Conservation (phyloP, 2,113 vertebrate genomes). For the Coptodon rendalli region DNA sequence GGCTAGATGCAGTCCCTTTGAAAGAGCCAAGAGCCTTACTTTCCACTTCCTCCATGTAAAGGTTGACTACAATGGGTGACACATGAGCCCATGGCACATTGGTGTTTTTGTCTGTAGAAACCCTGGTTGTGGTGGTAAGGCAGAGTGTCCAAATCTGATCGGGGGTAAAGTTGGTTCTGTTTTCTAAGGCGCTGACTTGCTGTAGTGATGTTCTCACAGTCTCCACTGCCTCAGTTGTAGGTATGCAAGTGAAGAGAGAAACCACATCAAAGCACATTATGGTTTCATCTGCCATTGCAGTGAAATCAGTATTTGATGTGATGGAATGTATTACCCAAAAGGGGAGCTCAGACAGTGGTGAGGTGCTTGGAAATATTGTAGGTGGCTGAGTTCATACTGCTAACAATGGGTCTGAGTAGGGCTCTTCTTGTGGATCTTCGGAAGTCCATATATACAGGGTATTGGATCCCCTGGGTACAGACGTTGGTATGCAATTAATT, state of each 20-base stretch:
- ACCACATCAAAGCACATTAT: neutral
- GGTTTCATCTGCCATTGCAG: neutral
- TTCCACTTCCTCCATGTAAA: neutral
- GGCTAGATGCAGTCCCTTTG: neutral
- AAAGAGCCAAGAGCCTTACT: neutral
- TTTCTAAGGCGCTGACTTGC: neutral
- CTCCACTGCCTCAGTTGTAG: neutral
- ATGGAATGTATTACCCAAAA: neutral
- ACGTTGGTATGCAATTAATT: neutral
- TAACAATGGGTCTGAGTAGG: neutral
- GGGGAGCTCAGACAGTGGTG: neutral
- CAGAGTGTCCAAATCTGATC: neutral
- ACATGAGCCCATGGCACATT: neutral
- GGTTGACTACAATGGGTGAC: neutral
- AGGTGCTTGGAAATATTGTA: neutral
- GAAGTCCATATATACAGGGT: neutral
- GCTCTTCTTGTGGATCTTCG: accelerated
- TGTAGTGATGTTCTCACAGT: neutral
- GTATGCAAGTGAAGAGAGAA: neutral
- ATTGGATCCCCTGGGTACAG: neutral
- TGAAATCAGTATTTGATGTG: neutral
- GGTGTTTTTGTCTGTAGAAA: neutral
- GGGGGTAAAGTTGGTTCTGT: neutral
- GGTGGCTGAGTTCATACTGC: neutral
- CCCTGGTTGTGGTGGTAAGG: neutral